phyloP scores from a whole-genome alignment of 2,888 invertebrate species.

The Hirtodrosophila confusa region DNA sequence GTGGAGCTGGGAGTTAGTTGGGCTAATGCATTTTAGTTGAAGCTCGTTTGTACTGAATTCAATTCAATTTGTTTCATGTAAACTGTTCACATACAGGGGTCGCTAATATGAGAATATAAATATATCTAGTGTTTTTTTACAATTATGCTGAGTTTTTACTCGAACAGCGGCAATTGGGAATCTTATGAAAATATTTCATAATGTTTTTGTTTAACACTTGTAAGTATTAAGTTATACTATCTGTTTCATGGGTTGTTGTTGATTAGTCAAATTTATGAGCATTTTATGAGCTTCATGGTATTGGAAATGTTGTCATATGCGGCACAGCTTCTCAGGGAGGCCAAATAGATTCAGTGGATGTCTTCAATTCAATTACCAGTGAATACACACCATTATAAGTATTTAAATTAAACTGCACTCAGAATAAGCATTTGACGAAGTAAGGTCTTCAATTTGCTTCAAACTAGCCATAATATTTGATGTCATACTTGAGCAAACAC shows the following conservation, averaged over 20 bases:
- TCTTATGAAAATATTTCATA: too few relatives aligned
- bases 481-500: conserved; percentile 48
- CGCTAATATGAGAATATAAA: not conserved
- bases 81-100: not conserved
- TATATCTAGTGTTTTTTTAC: not conserved
- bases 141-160: too few relatives aligned
- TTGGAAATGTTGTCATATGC: conserved; percentile 12
- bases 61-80: conserved; percentile 22
- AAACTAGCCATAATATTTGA: conserved; percentile 35
- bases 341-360: conserved; percentile 33
- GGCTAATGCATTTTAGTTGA: conserved; percentile 25
- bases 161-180: too few relatives aligned
- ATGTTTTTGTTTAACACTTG: not conserved
- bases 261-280: not conserved
- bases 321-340: conserved; percentile 40
- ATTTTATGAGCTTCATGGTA: not conserved
- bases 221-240: not conserved
- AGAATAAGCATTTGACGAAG: conserved; percentile 22
- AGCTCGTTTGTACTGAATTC: conserved; percentile 22
- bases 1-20: conserved; percentile 8
- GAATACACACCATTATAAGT: conserved; percentile 12
- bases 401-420: conserved; percentile 40
- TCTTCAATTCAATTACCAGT: conserved; percentile 35
- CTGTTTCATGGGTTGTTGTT: too few relatives aligned
- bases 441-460: conserved; percentile 38